Conservation (phyloP, 2,113 vertebrate species). For the Drymodes brunneopygia region DNA sequence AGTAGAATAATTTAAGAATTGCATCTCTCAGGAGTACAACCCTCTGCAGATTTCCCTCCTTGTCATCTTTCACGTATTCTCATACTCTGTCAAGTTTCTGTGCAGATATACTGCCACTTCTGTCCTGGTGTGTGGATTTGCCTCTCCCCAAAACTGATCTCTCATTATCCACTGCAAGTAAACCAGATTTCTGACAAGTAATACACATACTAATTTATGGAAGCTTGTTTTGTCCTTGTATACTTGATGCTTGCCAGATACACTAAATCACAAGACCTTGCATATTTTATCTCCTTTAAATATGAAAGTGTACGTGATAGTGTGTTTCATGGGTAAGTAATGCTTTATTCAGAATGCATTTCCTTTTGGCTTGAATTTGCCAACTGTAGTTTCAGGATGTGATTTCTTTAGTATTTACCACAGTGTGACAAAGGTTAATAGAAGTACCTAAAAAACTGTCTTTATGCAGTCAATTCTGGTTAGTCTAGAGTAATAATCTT, state of each 20-base stretch:
- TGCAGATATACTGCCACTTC: background rate
- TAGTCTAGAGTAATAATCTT: background rate
- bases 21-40: background rate
- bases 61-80: background rate
- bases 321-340: background rate
- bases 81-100: background rate
- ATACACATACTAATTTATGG: background rate
- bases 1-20: slow-evolving; percentile 14
- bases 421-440: slow-evolving; percentile 13
- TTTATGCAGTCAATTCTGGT: background rate
- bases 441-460: background rate
- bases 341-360: background rate
- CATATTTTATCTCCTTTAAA: background rate
- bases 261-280: background rate
- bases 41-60: background rate
- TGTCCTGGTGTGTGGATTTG: background rate
- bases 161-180: background rate
- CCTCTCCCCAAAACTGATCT: background rate
- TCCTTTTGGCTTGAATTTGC: background rate
- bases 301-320: background rate
- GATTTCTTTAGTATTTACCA: background rate
- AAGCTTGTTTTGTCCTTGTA: background rate
- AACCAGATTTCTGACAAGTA: background rate
- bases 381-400: background rate
- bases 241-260: background rate